Evolutionary conservation across 2,888 invertebrate species (phyloP).

Genomic region (Melangyna quadrimaculata): DNA sequence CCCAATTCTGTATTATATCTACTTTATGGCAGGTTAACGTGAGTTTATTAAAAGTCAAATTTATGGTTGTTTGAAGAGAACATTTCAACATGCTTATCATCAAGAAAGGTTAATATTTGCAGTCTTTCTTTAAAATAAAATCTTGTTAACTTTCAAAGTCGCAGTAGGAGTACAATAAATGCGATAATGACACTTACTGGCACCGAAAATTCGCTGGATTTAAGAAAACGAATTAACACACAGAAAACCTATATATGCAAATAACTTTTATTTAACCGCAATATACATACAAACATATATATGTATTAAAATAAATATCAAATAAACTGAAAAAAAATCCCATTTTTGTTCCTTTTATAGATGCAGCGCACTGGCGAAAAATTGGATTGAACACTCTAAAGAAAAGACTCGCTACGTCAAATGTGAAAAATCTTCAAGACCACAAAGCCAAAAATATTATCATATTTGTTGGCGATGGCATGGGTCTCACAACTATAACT

Average conservation of each 20-base stretch:
- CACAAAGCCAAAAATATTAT: slow-evolving; percentile 84
- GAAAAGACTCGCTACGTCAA: slow-evolving; percentile 80
- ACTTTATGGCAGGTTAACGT: background rate
- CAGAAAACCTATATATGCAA: no score
- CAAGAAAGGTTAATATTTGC: background rate
- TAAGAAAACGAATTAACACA: no score
- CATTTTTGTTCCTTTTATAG: slow-evolving; percentile 69
- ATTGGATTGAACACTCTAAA: slow-evolving; percentile 76
- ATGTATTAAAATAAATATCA: background rate
- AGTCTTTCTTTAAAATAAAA: background rate
- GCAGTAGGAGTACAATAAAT: background rate
- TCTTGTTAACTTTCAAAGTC: background rate
- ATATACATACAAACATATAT: no score
- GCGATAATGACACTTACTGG: no score
- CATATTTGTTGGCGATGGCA: slow-evolving; percentile 86
- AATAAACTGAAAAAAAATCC: background rate
- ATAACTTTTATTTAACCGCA: no score
- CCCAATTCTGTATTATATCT: background rate
- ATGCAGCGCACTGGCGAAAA: slow-evolving; percentile 77
- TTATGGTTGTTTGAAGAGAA: background rate
- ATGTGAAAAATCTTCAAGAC: slow-evolving; percentile 74
- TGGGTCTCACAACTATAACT: slow-evolving; percentile 85
- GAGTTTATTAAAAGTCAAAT: background rate
- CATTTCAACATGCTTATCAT: background rate
- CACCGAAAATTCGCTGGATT: no score